These are phyloP conservation scores for Sphenopsis melanotis DNA, from an alignment of 2,797 vertebrate species.

Conservation along the genomic window DNA sequence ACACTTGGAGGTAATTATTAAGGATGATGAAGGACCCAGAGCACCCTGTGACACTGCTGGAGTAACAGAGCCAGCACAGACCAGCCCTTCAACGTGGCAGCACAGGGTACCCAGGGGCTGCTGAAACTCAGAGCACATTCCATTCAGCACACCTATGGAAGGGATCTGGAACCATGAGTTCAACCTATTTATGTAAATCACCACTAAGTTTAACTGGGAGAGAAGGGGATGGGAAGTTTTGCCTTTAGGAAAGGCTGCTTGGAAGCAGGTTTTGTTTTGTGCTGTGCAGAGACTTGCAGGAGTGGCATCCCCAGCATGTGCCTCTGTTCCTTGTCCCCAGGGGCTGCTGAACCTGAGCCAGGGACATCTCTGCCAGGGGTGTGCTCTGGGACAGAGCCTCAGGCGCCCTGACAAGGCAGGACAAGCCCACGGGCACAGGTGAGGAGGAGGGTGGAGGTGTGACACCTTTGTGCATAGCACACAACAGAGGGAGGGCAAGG, in stretches of 20 bases:
- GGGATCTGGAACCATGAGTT: fast-evolving
- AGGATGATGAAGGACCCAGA: background rate
- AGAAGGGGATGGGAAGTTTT: background rate
- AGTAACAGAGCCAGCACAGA: background rate
- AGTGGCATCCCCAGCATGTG: fast-evolving
- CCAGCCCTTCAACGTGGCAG: fast-evolving
- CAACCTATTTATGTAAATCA: background rate
- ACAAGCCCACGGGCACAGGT: background rate
- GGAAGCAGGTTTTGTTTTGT: background rate
- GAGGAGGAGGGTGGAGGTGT: background rate
- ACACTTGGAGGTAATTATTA: fast-evolving
- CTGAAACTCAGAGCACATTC: background rate
- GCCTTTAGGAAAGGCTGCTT: background rate
- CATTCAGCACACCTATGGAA: background rate
- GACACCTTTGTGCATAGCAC: fast-evolving
- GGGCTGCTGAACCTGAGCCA: fast-evolving
- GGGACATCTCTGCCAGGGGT: background rate
- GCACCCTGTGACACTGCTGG: background rate
- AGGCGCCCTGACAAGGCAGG: fast-evolving
- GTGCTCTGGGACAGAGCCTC: background rate
- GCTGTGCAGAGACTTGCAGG: background rate
- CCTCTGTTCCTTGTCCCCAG: background rate
- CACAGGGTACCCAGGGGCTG: background rate
- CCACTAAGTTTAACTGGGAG: background rate
- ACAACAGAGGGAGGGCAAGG: background rate